Evolutionary conservation across 2,797 vertebrate species (phyloP).

Genomic region (Malurus leucopterus): DNA sequence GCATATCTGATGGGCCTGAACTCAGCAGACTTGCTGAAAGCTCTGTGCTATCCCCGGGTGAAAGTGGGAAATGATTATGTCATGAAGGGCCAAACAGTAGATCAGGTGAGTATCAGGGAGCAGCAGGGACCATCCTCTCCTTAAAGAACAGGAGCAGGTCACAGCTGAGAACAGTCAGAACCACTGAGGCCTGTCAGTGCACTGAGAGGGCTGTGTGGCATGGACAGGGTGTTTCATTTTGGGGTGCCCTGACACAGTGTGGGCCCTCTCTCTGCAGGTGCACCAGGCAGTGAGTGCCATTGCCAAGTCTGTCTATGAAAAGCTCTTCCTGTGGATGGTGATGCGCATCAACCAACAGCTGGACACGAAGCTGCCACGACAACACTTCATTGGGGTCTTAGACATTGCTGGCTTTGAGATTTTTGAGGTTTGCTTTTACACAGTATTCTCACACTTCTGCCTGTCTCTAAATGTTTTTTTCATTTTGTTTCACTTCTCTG

Average conservation of each 20-base stretch:
- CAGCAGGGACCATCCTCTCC: background rate
- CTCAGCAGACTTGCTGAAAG: conserved; percentile 85
- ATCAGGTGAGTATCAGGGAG: conserved; percentile 72
- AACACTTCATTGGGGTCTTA: conserved; percentile 81
- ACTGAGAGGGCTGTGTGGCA: background rate
- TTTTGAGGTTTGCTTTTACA: conserved; percentile 74
- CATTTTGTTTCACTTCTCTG: background rate
- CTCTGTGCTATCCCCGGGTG: conserved; percentile 84
- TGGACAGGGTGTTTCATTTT: background rate
- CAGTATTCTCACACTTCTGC: background rate
- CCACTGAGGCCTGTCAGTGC: background rate
- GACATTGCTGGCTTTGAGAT: conserved; percentile 89
- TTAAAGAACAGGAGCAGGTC: background rate
- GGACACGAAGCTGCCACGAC: conserved; percentile 81
- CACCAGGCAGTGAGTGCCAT: conserved; percentile 79
- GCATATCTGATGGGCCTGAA: conserved; percentile 87
- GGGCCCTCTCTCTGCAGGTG: conserved; percentile 65
- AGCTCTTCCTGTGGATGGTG: conserved; percentile 87
- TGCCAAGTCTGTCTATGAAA: conserved; percentile 85
- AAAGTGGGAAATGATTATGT: conserved; percentile 86
- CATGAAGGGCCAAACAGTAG: conserved; percentile 81
- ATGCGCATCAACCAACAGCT: conserved; percentile 81
- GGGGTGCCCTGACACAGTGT: background rate
- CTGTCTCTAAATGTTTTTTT: background rate
- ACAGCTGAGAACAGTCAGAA: background rate